Base-by-base conservation (phyloP, 2,888 invertebrate species). In the Hesperia comma region DNA sequence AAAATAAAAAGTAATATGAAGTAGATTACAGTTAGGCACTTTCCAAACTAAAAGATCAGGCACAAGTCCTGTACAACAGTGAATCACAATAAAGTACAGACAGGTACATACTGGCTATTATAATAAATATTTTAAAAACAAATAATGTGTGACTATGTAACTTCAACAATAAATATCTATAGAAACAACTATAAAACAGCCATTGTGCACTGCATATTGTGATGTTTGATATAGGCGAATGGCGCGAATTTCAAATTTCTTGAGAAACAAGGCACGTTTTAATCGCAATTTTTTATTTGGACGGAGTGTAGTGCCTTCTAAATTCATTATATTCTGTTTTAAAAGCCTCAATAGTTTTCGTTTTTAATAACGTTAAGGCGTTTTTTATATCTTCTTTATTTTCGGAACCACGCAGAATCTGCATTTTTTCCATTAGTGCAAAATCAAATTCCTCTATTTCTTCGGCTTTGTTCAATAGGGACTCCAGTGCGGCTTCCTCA, bases 381-480 rank as follows among this genome's bases (percentile, higher is more conserved):
- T 86, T 86, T 12, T 72, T 73, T 67, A 93, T 87, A 68, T 83
- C 82, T 67, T 88, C 86, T 64, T 80, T 84, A 70, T 86, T 83
- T 76, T 85, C 84, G 0, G 86, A 81, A 64, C 87, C 84, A 32
- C 84, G 79, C 7, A 89, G 87, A 12, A 77, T 80, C 6, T 79
- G 82, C 15, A 92, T 68, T 73, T 84, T 83, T 74, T 90, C 90
- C 86, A 92, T 87, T 49, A 86, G 83, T 6, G 87, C 87, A 68
- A 89, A 89, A 77, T 92, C 93, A 33, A 92, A 72, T 70, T 90
- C 91, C 37, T 92, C 88, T 68, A 92, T 85, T 56, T 83, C 82
- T 61, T 91, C 90, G 6, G 92, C 88, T 60, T 89, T 84, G 55
- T 88, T 84, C 63, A 90, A 82, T 62, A 93, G 75, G 53, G 89